phyloP scores from a whole-genome alignment of 2,797 vertebrate species.

The Masticophis lateralis region DNA sequence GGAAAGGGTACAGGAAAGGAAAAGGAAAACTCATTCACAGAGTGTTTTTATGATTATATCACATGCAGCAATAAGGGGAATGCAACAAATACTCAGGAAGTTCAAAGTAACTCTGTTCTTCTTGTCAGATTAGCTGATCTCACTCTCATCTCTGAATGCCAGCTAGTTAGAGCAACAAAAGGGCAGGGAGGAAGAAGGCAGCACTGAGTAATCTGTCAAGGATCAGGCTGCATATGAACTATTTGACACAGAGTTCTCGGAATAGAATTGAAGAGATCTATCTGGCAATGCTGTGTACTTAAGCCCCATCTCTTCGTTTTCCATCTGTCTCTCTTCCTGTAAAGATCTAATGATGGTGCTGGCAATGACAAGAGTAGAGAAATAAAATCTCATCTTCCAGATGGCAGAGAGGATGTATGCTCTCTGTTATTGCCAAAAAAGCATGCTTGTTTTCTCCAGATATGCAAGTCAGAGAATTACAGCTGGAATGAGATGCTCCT shows the following conservation, averaged over 20 bases:
- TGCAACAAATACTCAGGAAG: background rate
- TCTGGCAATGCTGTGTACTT: conserved; percentile 24
- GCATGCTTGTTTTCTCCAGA: conserved; percentile 63
- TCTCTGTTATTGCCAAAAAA: conserved; percentile 65
- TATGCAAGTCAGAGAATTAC: conserved; percentile 58
- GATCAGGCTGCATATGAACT: background rate
- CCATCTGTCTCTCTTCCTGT: conserved; percentile 50
- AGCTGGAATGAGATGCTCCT: conserved; percentile 55
- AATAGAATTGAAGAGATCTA: conserved; percentile 4
- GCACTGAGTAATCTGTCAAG: background rate
- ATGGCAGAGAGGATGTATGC: conserved; percentile 62
- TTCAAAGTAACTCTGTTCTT: background rate
- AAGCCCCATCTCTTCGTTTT: background rate
- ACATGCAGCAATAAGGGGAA: background rate
- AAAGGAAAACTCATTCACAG: background rate
- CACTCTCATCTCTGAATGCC: background rate
- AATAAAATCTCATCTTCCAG: conserved; percentile 63
- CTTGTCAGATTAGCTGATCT: background rate
- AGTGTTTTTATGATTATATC: background rate
- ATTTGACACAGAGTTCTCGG: conserved; percentile 19
- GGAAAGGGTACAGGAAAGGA: background rate
- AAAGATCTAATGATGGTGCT: conserved; percentile 41
- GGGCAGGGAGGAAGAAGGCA: background rate
- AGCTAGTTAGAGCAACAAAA: background rate
- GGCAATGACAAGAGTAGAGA: conserved; percentile 51